A percentile compares a stretch with the other conserved stretches of the same genome.
Conservation (phyloP, 1,140 invertebrate genomes). For the Eurosta solidaginis region DNA sequence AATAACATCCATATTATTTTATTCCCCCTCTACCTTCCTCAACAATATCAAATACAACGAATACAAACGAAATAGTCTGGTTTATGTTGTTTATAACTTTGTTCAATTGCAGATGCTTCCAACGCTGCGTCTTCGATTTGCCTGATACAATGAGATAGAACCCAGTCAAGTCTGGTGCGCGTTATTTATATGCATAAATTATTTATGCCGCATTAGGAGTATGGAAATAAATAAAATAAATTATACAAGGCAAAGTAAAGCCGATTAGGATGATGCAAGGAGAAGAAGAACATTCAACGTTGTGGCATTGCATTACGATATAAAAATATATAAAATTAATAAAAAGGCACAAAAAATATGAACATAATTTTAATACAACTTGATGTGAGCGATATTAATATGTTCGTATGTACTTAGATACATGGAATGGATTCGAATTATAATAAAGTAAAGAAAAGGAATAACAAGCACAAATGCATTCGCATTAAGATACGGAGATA, state of each 20-base stretch:
- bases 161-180: neutral
- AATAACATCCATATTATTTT: too few species aligned
- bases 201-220: constrained; percentile 34
- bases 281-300: neutral
- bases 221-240: constrained; percentile 35
- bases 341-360: constrained; percentile 1
- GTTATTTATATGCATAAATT: constrained; percentile 37
- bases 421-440: neutral
- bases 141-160: constrained; percentile 3
- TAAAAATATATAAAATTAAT: constrained; percentile 3
- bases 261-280: constrained; percentile 30
- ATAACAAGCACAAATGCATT: neutral
- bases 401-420: neutral
- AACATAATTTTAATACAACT: neutral
- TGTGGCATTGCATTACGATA: too few species aligned
- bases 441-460: neutral
- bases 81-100: neutral
- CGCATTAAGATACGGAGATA: constrained; percentile 1
- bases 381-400: too few species aligned
- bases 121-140: constrained; percentile 20
- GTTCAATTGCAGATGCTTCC: neutral
- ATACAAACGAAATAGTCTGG: too few species aligned
- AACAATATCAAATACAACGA: too few species aligned
- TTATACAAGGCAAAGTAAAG: constrained; percentile 30
- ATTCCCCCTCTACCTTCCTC: too few species aligned